Evolutionary conservation across 2,888 invertebrate genomes (phyloP).

Genomic region (Apantesis nais): DNA sequence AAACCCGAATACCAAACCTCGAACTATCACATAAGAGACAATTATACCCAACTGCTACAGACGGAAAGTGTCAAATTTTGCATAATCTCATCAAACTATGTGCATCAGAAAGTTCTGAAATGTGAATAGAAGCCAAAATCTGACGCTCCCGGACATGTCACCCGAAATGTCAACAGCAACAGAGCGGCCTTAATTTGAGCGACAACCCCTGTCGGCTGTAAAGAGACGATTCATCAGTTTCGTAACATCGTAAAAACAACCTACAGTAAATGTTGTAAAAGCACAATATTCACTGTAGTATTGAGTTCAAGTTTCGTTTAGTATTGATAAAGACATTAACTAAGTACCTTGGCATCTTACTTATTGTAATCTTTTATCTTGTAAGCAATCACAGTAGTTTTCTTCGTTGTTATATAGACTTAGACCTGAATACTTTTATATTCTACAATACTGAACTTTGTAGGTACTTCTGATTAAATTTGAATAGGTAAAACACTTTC

Average conservation of each 20-base stretch:
- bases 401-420: not conserved
- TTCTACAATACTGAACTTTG: no score
- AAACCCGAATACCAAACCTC: not conserved
- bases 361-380: conserved; percentile 24
- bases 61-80: not conserved
- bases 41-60: not conserved
- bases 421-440: not conserved
- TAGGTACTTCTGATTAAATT: no score
- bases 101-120: conserved; percentile 11
- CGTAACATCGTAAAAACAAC: conserved; percentile 16
- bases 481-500: no score
- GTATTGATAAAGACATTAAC: conserved; percentile 23
- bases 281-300: conserved; percentile 10
- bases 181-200: conserved; percentile 33
- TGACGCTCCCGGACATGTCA: conserved; percentile 23
- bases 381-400: not conserved
- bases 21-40: not conserved
- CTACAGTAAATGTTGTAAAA: not conserved
- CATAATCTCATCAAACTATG: conserved; percentile 10
- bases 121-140: conserved; percentile 25
- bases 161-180: conserved; percentile 22
- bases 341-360: conserved; percentile 18
- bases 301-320: conserved; percentile 9
- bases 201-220: conserved; percentile 22
- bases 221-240: conserved; percentile 19